Conservation (phyloP, 2,888 invertebrate genomes). For the Hirudinaria manillensis region DNA sequence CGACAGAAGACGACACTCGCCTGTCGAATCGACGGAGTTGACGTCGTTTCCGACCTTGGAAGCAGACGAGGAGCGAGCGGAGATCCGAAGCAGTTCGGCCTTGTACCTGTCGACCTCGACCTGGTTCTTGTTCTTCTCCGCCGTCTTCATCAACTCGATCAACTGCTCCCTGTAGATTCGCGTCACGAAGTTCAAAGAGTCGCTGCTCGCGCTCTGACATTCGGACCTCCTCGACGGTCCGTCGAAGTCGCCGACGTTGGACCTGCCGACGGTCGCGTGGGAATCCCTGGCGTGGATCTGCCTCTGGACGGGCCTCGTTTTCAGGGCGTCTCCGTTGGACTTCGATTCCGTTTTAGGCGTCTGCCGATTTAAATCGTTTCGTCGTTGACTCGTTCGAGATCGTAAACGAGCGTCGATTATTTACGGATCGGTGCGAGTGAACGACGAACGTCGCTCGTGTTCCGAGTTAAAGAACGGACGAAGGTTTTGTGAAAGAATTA, state of each 20-base stretch:
- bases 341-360: neutral
- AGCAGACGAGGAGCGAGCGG: constrained; percentile 15
- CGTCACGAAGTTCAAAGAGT: constrained; percentile 72
- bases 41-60: neutral
- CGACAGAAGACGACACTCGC: neutral
- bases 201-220: constrained; percentile 59
- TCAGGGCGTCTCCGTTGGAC: neutral
- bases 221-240: constrained; percentile 42
- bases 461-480: too few species aligned
- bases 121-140: constrained; percentile 51
- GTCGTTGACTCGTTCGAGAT: too few species aligned
- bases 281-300: neutral
- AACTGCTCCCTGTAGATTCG: constrained; percentile 62
- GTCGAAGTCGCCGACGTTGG: neutral
- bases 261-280: neutral
- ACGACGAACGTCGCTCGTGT: too few species aligned
- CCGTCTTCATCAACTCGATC: constrained; percentile 68
- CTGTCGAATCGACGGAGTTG: neutral
- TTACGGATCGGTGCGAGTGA: too few species aligned
- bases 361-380: neutral
- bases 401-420: too few species aligned
- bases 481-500: too few species aligned
- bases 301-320: neutral
- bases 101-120: constrained; percentile 61
- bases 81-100: constrained; percentile 23